Conservation (phyloP, 2,113 vertebrate genomes). For the Oreocharis arfaki region DNA sequence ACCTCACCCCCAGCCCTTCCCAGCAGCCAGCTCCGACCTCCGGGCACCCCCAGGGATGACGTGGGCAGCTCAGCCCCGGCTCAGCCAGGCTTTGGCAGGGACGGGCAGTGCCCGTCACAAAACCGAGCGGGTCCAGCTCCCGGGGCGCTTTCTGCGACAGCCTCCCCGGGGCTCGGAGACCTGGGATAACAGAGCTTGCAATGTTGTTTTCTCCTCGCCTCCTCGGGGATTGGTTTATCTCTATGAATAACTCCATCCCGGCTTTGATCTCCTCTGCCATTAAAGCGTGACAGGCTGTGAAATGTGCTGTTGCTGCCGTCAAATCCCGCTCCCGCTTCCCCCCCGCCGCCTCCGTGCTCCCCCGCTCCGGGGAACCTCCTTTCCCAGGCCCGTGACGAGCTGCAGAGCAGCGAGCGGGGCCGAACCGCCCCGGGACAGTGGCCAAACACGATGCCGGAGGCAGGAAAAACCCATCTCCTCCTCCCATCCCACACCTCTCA, state of each 20-base stretch:
- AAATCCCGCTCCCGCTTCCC: not conserved
- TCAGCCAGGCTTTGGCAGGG: not conserved
- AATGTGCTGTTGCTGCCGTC: constrained; percentile 52
- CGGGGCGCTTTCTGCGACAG: not conserved
- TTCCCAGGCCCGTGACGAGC: not conserved
- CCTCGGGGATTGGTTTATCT: constrained; percentile 59
- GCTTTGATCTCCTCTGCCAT: constrained; percentile 63
- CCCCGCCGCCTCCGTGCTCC: not conserved
- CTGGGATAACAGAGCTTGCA: constrained; percentile 29
- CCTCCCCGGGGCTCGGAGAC: not conserved
- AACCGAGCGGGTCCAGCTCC: not conserved
- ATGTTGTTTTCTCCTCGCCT: constrained; percentile 56
- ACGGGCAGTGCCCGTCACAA: not conserved
- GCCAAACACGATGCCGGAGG: rapidly evolving
- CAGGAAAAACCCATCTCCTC: not conserved
- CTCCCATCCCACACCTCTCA: rapidly evolving
- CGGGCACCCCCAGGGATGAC: not conserved
- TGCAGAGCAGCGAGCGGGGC: not conserved
- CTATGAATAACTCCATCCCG: constrained; percentile 60
- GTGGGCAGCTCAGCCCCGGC: not conserved
- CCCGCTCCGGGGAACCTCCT: constrained; percentile 20
- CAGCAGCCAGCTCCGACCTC: not conserved
- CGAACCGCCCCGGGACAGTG: not conserved
- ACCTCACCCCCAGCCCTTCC: not conserved
- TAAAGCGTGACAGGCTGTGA: constrained; percentile 63